These are phyloP conservation scores for Sebastes taczanowskii DNA, from an alignment of 2,797 vertebrate genomes.

Conservation along the genomic window DNA sequence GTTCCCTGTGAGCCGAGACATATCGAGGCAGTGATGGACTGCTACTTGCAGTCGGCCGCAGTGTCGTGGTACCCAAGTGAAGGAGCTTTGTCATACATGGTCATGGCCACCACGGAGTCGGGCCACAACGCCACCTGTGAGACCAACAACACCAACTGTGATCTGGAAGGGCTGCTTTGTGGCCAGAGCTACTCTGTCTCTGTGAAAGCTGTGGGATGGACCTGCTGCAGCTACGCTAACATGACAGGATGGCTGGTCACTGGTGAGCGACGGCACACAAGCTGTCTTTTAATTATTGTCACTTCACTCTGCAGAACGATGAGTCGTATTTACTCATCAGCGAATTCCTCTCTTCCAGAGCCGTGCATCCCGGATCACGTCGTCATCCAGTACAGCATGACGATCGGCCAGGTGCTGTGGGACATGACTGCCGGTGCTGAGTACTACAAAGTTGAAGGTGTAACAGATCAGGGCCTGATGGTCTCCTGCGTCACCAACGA, in stretches of 20 bases:
- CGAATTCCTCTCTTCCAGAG: slow-evolving; percentile 51
- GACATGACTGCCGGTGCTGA: slow-evolving; percentile 64
- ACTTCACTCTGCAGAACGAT: not conserved
- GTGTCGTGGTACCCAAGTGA: slow-evolving; percentile 73
- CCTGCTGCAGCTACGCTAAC: slow-evolving; percentile 69
- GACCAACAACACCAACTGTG: slow-evolving; percentile 67
- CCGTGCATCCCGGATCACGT: slow-evolving; percentile 75
- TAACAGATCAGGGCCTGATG: slow-evolving; percentile 65
- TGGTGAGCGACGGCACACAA: slow-evolving; percentile 62
- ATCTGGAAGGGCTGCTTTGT: slow-evolving; percentile 71
- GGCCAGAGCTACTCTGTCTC: slow-evolving; percentile 76
- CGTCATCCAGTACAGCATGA: slow-evolving; percentile 57
- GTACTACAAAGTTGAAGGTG: slow-evolving; percentile 65
- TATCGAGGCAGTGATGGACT: slow-evolving; percentile 73
- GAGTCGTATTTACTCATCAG: not conserved
- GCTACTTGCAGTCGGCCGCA: slow-evolving; percentile 35
- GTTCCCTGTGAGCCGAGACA: slow-evolving; percentile 73
- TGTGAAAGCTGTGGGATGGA: slow-evolving; percentile 67
- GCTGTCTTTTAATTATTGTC: not conserved
- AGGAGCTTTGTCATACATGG: slow-evolving; percentile 74
- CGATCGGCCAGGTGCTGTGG: slow-evolving; percentile 78
- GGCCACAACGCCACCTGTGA: slow-evolving; percentile 56
- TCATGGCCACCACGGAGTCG: slow-evolving; percentile 32
- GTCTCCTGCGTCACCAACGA: slow-evolving; percentile 67
- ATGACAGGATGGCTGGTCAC: slow-evolving; percentile 72